Evolutionary conservation across 2,113 vertebrate species (phyloP).

Genomic region (Sebastes fasciatus): DNA sequence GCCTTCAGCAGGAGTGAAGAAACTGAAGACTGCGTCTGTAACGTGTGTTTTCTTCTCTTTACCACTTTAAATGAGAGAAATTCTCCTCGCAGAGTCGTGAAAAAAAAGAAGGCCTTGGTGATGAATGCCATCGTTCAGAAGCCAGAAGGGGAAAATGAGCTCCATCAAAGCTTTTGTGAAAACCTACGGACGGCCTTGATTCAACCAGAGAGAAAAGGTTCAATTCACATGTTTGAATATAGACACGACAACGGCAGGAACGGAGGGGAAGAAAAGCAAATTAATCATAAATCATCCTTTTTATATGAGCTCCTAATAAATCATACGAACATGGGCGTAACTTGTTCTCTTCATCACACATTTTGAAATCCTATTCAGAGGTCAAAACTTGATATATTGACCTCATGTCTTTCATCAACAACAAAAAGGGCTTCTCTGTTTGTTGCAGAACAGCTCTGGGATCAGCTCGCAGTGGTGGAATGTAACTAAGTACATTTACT

Average conservation of each 20-base stretch:
- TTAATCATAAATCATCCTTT: not conserved
- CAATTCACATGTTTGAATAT: not conserved
- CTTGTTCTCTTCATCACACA: too few relatives aligned
- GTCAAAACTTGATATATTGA: too few relatives aligned
- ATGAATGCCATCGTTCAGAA: not conserved
- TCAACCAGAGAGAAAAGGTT: not conserved
- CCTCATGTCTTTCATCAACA: too few relatives aligned
- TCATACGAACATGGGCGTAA: too few relatives aligned
- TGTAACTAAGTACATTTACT: too few relatives aligned
- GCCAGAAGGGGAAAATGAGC: not conserved
- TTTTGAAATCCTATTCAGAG: too few relatives aligned
- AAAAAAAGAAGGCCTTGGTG: slow-evolving; percentile 17
- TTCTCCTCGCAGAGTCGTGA: not conserved
- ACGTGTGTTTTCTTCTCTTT: not conserved
- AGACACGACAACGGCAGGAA: not conserved
- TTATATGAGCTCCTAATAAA: not conserved
- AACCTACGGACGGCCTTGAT: not conserved
- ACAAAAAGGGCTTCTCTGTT: too few relatives aligned
- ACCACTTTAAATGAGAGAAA: slow-evolving; percentile 13
- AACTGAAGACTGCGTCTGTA: not conserved
- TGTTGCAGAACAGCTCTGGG: too few relatives aligned
- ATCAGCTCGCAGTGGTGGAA: too few relatives aligned
- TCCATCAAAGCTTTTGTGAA: slow-evolving; percentile 8
- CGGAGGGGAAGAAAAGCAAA: not conserved
- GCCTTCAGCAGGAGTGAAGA: not conserved